phyloP scores from a whole-genome alignment of 2,888 invertebrate genomes.

The Drosophila nigritarsus region DNA sequence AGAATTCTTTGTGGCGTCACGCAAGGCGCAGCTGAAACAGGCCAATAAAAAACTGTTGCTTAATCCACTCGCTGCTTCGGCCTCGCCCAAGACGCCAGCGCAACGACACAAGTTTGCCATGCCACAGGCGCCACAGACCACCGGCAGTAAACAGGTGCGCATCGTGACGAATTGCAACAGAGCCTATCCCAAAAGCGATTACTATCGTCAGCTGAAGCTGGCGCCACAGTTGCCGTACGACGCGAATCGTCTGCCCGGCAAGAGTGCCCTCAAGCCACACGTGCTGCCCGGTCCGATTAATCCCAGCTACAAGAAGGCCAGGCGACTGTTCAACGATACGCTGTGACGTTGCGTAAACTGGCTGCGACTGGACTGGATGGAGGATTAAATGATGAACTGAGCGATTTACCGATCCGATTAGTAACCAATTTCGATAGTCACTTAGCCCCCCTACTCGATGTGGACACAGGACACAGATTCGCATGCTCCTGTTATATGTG shows the following conservation, averaged over 20 bases:
- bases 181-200: slow-evolving; percentile 90
- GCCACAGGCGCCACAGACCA: slow-evolving; percentile 29
- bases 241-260: slow-evolving; percentile 88
- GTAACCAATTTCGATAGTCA: slow-evolving; percentile 1
- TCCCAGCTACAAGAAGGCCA: slow-evolving; percentile 86
- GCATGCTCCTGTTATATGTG: slow-evolving; percentile 5
- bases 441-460: not conserved
- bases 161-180: slow-evolving; percentile 90
- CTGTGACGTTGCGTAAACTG: slow-evolving; percentile 71
- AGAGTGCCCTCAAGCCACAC: slow-evolving; percentile 90
- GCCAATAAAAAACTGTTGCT: slow-evolving; percentile 74
- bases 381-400: slow-evolving; percentile 18
- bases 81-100: slow-evolving; percentile 44
- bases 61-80: slow-evolving; percentile 49
- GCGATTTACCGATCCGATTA: not conserved
- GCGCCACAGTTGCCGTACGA: slow-evolving; percentile 92
- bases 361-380: slow-evolving; percentile 33
- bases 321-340: slow-evolving; percentile 74
- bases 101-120: slow-evolving; percentile 23
- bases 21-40: slow-evolving; percentile 77
- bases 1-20: slow-evolving; percentile 82
- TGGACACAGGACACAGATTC: not conserved
- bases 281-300: slow-evolving; percentile 90
- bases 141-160: slow-evolving; percentile 89
- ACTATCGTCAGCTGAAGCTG: slow-evolving; percentile 88